Percentiles rank a stretch among this genome's conserved stretches.
Evolutionary conservation across 37 sponge, comb jelly and placozoan genomes (phyloP).

Genomic region (Crambe crambe): DNA sequence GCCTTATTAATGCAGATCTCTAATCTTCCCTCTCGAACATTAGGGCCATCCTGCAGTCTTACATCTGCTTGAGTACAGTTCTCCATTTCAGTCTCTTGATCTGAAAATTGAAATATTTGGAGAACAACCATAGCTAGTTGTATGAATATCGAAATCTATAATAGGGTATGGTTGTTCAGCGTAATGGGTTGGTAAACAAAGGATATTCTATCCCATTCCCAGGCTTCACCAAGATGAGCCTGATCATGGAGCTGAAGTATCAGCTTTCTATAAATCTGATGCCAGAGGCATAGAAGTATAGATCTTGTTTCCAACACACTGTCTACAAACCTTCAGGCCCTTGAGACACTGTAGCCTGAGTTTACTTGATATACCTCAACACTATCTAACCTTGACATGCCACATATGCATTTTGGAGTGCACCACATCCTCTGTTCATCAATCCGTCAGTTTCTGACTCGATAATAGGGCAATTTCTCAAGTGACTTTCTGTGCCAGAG

Average conservation of each 20-base stretch:
- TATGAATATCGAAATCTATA: too few species aligned
- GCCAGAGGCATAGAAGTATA: not conserved
- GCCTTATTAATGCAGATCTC: slow-evolving; percentile 33
- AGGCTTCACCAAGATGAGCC: too few species aligned
- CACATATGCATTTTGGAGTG: slow-evolving; percentile 16
- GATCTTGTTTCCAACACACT: not conserved
- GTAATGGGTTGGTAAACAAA: too few species aligned
- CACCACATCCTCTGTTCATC: not conserved
- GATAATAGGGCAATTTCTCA: slow-evolving; percentile 1
- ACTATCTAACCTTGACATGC: slow-evolving; percentile 25
- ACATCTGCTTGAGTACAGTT: slow-evolving; percentile 12
- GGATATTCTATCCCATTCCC: too few species aligned
- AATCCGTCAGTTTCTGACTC: not conserved
- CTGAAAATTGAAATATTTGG: too few species aligned
- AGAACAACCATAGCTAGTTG: too few species aligned
- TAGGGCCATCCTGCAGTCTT: slow-evolving; percentile 16
- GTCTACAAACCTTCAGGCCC: too few species aligned
- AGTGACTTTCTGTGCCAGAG: slow-evolving; percentile 2
- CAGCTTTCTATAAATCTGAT: too few species aligned
- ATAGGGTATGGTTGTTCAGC: too few species aligned
- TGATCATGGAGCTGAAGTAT: too few species aligned
- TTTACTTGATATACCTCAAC: not conserved
- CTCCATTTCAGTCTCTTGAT: not conserved
- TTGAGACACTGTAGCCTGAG: not conserved
- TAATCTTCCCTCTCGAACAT: slow-evolving; percentile 24